phyloP scores from a whole-genome alignment of 1,140 invertebrate species.

The Neodiprion fabricii region DNA sequence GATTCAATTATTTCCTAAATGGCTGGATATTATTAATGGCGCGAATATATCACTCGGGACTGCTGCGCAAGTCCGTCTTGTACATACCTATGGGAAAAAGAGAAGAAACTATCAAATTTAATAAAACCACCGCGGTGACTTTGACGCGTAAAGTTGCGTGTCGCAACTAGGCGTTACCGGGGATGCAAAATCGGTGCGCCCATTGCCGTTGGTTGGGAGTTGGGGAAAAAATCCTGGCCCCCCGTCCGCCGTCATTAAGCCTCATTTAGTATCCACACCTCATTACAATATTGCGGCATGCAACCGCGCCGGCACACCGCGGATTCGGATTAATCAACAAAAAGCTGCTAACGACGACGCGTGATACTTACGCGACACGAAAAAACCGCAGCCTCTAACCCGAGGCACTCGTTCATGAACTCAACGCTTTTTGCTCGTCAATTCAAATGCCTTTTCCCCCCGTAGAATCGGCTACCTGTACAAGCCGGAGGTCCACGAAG shows the following conservation, averaged over 20 bases:
- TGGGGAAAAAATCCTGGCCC: background rate
- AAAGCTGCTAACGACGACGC: constrained; percentile 53
- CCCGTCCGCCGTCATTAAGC: constrained; percentile 48
- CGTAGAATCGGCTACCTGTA: constrained; percentile 21
- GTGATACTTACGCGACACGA: constrained; percentile 35
- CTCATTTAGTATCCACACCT: constrained; percentile 60
- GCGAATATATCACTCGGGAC: background rate
- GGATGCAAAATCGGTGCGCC: background rate
- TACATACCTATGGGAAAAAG: background rate
- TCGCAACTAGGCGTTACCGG: background rate
- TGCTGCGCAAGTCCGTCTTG: background rate
- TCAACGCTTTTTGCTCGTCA: constrained; percentile 51
- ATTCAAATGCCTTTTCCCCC: constrained; percentile 40
- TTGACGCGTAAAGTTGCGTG: background rate
- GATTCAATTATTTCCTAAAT: background rate
- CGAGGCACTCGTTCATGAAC: constrained; percentile 48
- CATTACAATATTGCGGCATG: constrained; percentile 49
- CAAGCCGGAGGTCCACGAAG: no score
- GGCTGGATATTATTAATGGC: background rate
- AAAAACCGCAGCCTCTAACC: constrained; percentile 20
- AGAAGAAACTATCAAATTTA: no score
- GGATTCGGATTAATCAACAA: constrained; percentile 51
- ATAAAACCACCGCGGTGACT: no score
- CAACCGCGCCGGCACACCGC: constrained; percentile 22
- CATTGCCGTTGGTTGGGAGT: no score